A percentile compares a stretch with the other conserved stretches of the same genome.
Conservation (phyloP, 2,888 invertebrate species). For the Allygus modestus region DNA sequence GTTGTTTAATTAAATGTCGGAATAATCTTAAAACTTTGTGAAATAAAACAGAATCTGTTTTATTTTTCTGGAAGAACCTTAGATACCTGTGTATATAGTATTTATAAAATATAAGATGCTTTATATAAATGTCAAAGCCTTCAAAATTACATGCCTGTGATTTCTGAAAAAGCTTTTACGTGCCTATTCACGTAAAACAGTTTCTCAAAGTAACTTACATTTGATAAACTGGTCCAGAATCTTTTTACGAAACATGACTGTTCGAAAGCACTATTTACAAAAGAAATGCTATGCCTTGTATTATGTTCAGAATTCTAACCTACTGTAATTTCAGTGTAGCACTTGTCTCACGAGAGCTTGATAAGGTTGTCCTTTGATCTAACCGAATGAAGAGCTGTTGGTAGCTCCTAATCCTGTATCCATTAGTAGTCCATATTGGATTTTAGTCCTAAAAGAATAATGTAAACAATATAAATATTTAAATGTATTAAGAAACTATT, state of each 20-base stretch:
- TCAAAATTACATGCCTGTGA: slow-evolving; percentile 36
- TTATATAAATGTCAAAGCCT: neutral
- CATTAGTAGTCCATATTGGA: too few relatives aligned
- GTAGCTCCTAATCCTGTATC: too few relatives aligned
- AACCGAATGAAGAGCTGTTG: too few relatives aligned
- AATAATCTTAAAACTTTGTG: neutral
- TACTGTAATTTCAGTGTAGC: neutral
- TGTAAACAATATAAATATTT: too few relatives aligned
- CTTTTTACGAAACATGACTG: neutral
- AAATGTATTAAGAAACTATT: too few relatives aligned
- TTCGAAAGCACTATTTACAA: neutral
- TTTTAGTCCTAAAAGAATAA: too few relatives aligned
- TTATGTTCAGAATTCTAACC: neutral
- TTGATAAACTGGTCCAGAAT: neutral
- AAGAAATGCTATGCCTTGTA: neutral
- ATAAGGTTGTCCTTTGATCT: slow-evolving; percentile 1
- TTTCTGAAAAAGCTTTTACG: neutral
- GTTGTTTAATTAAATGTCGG: slow-evolving; percentile 12
- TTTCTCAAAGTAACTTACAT: neutral
- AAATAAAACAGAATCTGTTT: neutral
- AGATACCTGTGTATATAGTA: slow-evolving; percentile 41
- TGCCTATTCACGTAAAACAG: slow-evolving; percentile 43
- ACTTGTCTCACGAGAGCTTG: slow-evolving; percentile 2
- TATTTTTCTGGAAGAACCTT: slow-evolving; percentile 44
- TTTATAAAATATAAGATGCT: slow-evolving; percentile 50